Evolutionary conservation across 2,888 invertebrate genomes (phyloP), one percentile per base, ranked within the genome.

Genomic region (Perdita meconis): DNA sequence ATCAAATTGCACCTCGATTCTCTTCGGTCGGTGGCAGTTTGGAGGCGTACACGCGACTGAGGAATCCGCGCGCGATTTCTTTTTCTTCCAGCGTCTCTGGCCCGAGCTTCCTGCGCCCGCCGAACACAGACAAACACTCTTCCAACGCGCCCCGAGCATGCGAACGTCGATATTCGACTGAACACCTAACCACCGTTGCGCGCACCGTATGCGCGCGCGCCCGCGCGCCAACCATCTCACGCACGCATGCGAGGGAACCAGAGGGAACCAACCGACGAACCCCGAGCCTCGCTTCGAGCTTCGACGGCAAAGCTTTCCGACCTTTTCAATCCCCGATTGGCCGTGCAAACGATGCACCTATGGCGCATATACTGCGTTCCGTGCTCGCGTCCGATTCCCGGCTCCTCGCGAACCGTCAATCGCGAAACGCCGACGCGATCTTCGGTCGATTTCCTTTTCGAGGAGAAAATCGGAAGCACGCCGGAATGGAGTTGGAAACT

Each of bases 111-210:
- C 51, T 24, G 50, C 24, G 19, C 19, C 47, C 22, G 22, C 47
- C 34, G 44, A 42, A 42, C 38, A 56, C 47, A 36, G 61, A 56
- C 61, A 34, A 40, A 47, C 47, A 19, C 67, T 60, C 38, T 64
- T 60, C 24, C 63, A 80, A 68, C 81, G 85, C 87, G 86, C 78
- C 84, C 83, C 81, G 85, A 81, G 59, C 59, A 75, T 55, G 81
- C 85, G 90, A 84, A 86, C 81, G 89, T 87, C 90, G 86, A 89
- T 89, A 85, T 84, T 85, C 80, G 84, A 91, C 91, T 91, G 90
- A 90, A 78, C n/a, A n/a, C 63, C 38, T 50, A 51, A 66, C 83
- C 63, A 65, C 70, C 80, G 79, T 69, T 69, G 81, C 71, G 83
- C 81, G 78, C 30, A 74, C 56, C 36, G 72, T 79, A 81, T 74